phyloP scores from a whole-genome alignment of 2,888 invertebrate species.

The Callinectes sapidus region DNA sequence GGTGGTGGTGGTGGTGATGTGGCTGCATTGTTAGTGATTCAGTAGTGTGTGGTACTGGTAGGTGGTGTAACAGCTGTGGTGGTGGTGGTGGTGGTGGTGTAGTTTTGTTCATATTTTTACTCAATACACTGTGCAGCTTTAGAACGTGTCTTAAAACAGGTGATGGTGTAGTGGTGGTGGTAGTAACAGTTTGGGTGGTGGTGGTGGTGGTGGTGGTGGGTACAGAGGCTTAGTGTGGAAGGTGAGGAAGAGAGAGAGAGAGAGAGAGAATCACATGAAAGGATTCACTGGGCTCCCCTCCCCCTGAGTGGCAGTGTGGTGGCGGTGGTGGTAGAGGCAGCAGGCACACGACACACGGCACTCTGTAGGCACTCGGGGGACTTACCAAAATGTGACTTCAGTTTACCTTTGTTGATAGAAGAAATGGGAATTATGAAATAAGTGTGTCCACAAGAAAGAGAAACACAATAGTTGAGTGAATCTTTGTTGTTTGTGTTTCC shows the following conservation, averaged over 20 bases:
- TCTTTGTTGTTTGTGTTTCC: background rate
- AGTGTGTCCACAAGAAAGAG: background rate
- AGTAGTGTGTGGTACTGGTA: background rate
- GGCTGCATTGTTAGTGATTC: background rate
- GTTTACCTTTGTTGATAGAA: background rate
- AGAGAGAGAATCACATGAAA: background rate
- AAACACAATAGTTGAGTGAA: background rate
- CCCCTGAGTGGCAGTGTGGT: background rate
- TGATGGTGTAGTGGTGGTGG: background rate
- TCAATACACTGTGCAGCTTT: background rate
- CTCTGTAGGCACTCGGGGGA: background rate
- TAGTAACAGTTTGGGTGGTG: background rate
- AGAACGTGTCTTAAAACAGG: background rate
- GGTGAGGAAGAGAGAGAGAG: background rate
- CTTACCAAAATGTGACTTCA: background rate
- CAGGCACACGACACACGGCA: background rate
- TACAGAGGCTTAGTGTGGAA: background rate
- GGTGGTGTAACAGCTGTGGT: background rate
- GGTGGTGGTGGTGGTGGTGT: background rate
- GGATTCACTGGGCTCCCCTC: background rate
- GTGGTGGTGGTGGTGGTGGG: constrained; percentile 18
- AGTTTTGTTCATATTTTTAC: background rate
- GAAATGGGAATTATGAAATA: background rate
- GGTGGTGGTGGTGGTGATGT: constrained; percentile 3
- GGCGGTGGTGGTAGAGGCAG: background rate